A percentile compares a stretch with the other conserved stretches of the same genome.
Conservation (phyloP, 1,140 invertebrate genomes). For the Gonioctena quinquepunctata region DNA sequence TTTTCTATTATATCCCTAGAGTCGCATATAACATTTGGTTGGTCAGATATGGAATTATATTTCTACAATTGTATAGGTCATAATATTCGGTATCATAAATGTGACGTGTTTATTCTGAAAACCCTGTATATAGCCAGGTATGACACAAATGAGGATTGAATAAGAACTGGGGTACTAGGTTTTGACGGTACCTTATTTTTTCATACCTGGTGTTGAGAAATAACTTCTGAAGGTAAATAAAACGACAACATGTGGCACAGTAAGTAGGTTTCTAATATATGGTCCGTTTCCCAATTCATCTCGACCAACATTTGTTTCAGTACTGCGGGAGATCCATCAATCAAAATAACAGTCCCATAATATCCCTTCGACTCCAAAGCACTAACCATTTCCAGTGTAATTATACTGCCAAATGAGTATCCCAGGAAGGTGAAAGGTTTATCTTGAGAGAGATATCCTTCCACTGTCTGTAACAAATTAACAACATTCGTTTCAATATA, state of each 20-base stretch:
- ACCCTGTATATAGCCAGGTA: too few relatives aligned
- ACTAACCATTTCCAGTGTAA: slow-evolving; percentile 61
- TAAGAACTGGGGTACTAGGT: too few relatives aligned
- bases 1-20: too few relatives aligned
- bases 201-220: slow-evolving; percentile 60
- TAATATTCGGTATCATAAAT: too few relatives aligned
- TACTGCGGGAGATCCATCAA: slow-evolving; percentile 65
- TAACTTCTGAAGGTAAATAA: slow-evolving; percentile 58
- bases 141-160: too few relatives aligned
- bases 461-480: slow-evolving; percentile 26
- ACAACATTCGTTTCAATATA: too few relatives aligned
- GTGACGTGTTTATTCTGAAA: too few relatives aligned
- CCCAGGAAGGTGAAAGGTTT: slow-evolving; percentile 63
- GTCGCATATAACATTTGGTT: too few relatives aligned
- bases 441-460: slow-evolving; percentile 20
- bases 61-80: too few relatives aligned
- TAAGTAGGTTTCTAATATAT: slow-evolving; percentile 60
- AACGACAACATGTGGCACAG: slow-evolving; percentile 59
- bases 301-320: slow-evolving; percentile 57
- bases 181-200: too few relatives aligned
- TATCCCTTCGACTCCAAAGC: slow-evolving; percentile 63
- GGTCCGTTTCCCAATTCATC: slow-evolving; percentile 55
- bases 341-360: slow-evolving; percentile 59
- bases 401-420: slow-evolving; percentile 68
- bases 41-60: too few relatives aligned